Base-by-base conservation (phyloP, 2,888 invertebrate species). In the Parapristionchus giblindavisi region DNA sequence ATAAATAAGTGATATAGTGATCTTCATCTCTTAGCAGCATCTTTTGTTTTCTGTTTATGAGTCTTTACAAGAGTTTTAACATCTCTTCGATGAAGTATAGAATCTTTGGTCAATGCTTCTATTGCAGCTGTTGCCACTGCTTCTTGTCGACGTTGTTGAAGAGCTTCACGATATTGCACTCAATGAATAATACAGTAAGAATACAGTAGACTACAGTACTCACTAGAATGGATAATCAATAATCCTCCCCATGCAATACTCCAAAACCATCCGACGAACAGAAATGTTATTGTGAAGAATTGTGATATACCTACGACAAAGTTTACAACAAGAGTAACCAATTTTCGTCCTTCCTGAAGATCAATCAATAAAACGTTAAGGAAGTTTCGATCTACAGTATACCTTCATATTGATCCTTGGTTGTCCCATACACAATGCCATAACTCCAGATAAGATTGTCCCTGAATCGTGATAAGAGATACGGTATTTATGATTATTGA, bases 211-310 rank as follows among this genome's bases (percentile, higher is more conserved):
- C n/a, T n/a, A n/a, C n/a, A n/a, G n/a, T n/a, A n/a, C 94, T 92
- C 89, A 96, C 96, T 92, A 78, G 96, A 93, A 85, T 94, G 92
- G 87, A 92, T 93, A 79, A 96, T 90, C 93, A 96, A 93, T 86
- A 94, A 93, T 81, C 95, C 92, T 2, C 96, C 97, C 97, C 97
- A 97, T 92, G 95, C 95, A 80, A 97, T 93, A 77, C 95, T 94
- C 97, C 97, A 97, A 83, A 96, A 96, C 96, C 96, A 97, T 27
- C 97, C 88, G 65, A 88, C 88, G 70, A 88, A 84, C n/a, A 96
- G 93, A 90, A 97, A 96, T 73, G 96, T 91, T 72, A 96, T 93
- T 34, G 96, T 96, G 90, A 96, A 95, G 85, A 94, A 90, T 90
- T 97, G 97, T 27, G 94, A 92, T 75, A 93, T 91, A 0, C 95